Conservation (phyloP, 2,888 invertebrate genomes). For the Hypolimnas misippus region DNA sequence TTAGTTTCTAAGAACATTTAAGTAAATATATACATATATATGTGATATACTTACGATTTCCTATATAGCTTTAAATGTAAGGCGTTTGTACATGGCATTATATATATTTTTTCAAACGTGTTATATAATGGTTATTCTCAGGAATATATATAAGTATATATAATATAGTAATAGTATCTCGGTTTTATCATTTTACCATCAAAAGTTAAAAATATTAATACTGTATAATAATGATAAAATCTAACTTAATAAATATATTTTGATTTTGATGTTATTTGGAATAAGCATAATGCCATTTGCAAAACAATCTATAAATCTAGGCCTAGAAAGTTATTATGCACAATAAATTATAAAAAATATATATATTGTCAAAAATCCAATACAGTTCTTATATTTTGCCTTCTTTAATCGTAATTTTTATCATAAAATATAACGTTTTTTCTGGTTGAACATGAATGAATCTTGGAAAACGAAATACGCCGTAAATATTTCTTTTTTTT, state of each 20-base stretch:
- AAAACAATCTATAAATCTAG: constrained; percentile 14
- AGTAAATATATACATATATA: constrained; percentile 13
- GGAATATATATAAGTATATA: neutral
- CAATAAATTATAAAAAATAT: neutral
- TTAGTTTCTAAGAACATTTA: neutral
- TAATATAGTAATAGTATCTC: too few species aligned
- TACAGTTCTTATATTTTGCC: neutral
- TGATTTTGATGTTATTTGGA: neutral
- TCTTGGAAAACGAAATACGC: neutral
- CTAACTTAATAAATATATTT: neutral
- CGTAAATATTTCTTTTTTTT: too few species aligned
- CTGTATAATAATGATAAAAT: too few species aligned
- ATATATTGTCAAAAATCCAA: neutral
- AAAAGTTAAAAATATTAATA: neutral
- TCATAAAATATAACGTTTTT: neutral
- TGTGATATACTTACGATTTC: constrained; percentile 50
- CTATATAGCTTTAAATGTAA: constrained; percentile 50
- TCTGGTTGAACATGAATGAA: neutral
- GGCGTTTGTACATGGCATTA: constrained; percentile 40
- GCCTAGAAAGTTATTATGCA: constrained; percentile 7
- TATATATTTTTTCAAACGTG: constrained; percentile 5
- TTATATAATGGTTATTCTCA: neutral
- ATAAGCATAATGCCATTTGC: neutral
- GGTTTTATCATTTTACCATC: neutral
- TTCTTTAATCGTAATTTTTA: neutral